Base-by-base conservation (phyloP, 2,888 invertebrate species). In the Athetis lepigone region DNA sequence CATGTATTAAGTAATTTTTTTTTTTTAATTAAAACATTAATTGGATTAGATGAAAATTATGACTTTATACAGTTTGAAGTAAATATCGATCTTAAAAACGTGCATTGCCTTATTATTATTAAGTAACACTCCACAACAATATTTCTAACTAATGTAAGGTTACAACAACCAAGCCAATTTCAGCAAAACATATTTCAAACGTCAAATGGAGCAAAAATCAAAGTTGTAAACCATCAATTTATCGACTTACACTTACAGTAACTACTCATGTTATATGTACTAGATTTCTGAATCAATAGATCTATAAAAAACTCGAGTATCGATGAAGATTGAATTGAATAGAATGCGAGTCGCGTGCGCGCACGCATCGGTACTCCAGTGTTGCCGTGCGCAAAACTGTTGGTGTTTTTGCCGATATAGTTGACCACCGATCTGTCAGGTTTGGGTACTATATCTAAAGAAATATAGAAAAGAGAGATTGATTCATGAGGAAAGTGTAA, bases 281-380 rank as follows among this genome's bases (percentile, higher is more conserved):
- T 43, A 65, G 55, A 58, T 64, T 56, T 58, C 47, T 56, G 45
- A 46, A 65, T 70, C 62, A 64, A 72, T 55, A 62, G 57, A 66
- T 64, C 65, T 50, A 75, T 79, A 79, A 75, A 76, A 79, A 72
- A 40, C 19, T 47, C n/a, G n/a, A 50, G 56, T 65, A 46, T 61
- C 45, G 42, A 70, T 65, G 66, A 58, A 68, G 47, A 70, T 57
- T 60, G 60, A 64, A 70, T 57, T 60, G 62, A 64, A 68, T 67
- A 49, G 50, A 70, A 75, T 71, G 69, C 60, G 50, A 52, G 45
- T 67, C 55, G 75, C 80, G 77, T 73, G 75, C 68, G 60, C 72
- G 75, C 80, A 75, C 75, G 70, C 77, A 72, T 70, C 56, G 42
- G 37, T 13, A 40, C n/a, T 13, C 21, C 37, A 27, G 50, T 55